Evolutionary conservation across 2,888 invertebrate species (phyloP).

Genomic region (Meganola albula): DNA sequence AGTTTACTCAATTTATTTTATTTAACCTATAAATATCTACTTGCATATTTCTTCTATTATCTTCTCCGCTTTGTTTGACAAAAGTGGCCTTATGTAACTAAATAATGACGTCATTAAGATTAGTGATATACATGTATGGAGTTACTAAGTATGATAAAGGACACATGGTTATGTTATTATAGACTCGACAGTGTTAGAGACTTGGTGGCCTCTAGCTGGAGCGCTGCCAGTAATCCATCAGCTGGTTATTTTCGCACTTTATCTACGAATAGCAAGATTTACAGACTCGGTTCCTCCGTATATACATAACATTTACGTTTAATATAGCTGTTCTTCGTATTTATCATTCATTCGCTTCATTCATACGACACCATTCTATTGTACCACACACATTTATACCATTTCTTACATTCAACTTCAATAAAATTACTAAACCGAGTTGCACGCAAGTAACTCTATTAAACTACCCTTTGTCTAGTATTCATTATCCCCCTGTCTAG

Average conservation of each 20-base stretch:
- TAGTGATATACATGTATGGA: no score
- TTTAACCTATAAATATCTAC: no score
- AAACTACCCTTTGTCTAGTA: conserved; percentile 71
- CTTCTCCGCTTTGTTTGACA: no score
- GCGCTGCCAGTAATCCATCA: conserved; percentile 60
- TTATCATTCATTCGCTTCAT: conserved; percentile 9
- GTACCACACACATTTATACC: conserved; percentile 28
- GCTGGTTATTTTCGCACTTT: conserved; percentile 69
- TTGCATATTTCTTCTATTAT: no score
- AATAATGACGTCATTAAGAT: no score
- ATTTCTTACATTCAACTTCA: conserved; percentile 38
- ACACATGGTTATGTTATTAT: no score
- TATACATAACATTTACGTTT: conserved; percentile 3
- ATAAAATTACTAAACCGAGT: conserved; percentile 55
- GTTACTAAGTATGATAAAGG: no score
- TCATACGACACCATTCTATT: conserved; percentile 21
- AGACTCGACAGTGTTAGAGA: conserved; percentile 43
- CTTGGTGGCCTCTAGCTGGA: conserved; percentile 67
- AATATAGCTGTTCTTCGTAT: background rate
- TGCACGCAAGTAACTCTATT: conserved; percentile 72
- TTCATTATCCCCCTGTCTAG: conserved; percentile 75
- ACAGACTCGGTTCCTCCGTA: conserved; percentile 14
- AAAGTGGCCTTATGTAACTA: no score
- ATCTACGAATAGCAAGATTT: conserved; percentile 59
- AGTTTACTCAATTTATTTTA: no score